Evolutionary conservation across 2,113 vertebrate genomes (phyloP).

Genomic region (Rhinoptilus africanus): DNA sequence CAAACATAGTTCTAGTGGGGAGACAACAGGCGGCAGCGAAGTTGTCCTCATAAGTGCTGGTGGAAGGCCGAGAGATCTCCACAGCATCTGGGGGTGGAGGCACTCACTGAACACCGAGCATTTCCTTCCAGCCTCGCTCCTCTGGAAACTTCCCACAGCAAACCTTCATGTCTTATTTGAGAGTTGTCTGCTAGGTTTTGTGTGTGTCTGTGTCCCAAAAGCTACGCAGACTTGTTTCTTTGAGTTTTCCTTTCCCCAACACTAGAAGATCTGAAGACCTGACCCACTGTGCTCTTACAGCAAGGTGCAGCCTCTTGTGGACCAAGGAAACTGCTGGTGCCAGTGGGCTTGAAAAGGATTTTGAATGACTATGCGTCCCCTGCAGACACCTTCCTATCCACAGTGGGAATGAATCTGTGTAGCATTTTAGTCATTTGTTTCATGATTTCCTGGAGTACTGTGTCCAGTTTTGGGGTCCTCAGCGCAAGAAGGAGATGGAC

Average conservation of each 20-base stretch:
- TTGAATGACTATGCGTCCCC: neutral
- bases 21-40: fast-evolving
- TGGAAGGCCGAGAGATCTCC: neutral
- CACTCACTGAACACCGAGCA: fast-evolving
- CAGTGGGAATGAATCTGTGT: neutral
- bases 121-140: neutral
- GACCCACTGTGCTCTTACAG: fast-evolving
- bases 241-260: neutral
- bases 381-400: neutral
- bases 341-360: neutral
- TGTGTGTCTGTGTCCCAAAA: neutral
- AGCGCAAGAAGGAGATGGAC: too few relatives aligned
- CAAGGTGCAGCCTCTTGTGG: neutral
- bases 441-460: neutral
- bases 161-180: neutral
- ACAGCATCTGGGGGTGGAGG: fast-evolving
- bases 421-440: neutral
- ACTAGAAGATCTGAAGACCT: neutral
- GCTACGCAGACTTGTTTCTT: neutral
- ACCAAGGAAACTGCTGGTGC: neutral
- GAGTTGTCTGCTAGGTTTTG: neutral
- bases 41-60: neutral
- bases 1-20: neutral
- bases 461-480: too few relatives aligned
- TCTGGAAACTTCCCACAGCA: neutral